phyloP scores from a whole-genome alignment of 1,140 invertebrate species.

The Saccostrea cuccullata region DNA sequence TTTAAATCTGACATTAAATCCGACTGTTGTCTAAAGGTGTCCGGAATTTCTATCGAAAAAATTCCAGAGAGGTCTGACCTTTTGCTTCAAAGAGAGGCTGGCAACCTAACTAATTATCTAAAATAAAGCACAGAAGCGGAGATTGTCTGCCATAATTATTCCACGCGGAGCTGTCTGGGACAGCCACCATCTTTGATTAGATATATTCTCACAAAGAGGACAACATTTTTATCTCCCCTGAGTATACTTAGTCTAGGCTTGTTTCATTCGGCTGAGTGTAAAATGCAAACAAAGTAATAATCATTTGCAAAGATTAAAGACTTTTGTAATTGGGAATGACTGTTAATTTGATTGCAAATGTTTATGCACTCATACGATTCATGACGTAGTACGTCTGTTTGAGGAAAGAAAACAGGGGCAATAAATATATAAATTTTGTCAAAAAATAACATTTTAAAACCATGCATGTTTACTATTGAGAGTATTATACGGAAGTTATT shows the following conservation, averaged over 20 bases:
- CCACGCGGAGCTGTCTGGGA: background rate
- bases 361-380: background rate
- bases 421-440: no score
- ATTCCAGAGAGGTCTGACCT: background rate
- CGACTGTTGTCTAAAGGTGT: background rate
- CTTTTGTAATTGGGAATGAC: constrained; percentile 6
- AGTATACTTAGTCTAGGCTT: background rate
- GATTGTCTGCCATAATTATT: constrained; percentile 1
- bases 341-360: constrained; percentile 31
- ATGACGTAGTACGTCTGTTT: background rate
- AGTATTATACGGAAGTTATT: no score
- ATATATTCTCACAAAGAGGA: background rate
- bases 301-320: constrained; percentile 35
- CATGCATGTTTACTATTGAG: no score
- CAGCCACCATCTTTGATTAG: constrained; percentile 14
- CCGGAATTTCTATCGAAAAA: background rate
- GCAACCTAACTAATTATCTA: constrained; percentile 21
- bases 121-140: background rate
- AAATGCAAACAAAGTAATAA: background rate
- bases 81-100: background rate
- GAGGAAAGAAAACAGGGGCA: no score
- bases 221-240: background rate
- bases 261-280: constrained; percentile 16
- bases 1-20: background rate
- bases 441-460: no score